Evolutionary conservation across 2,888 invertebrate species (phyloP).

Genomic region (Acronicta psi): DNA sequence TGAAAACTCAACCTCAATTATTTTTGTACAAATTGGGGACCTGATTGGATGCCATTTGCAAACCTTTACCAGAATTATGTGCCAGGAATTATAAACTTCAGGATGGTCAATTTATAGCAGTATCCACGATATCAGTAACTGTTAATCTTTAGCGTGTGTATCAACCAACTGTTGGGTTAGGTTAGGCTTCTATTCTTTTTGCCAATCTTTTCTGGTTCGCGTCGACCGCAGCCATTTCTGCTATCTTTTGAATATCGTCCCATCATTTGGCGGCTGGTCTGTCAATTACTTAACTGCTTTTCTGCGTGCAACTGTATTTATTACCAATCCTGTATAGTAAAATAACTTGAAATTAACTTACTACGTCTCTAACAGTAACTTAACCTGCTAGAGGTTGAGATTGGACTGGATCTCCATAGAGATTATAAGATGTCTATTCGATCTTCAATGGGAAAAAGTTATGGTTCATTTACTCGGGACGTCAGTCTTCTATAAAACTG

Average conservation of each 20-base stretch:
- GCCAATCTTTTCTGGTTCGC: not conserved
- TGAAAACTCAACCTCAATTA: conserved; percentile 13
- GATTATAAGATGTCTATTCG: too few relatives aligned
- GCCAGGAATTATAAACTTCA: conserved; percentile 4
- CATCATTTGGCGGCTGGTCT: not conserved
- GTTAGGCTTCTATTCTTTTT: not conserved
- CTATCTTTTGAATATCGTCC: not conserved
- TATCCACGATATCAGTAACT: not conserved
- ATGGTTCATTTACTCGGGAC: not conserved
- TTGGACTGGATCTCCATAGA: too few relatives aligned
- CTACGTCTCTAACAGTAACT: too few relatives aligned
- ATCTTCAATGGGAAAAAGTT: too few relatives aligned
- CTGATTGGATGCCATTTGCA: conserved; percentile 4
- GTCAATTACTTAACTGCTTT: not conserved
- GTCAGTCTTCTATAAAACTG: not conserved
- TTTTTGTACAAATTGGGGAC: conserved; percentile 7
- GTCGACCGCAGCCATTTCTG: not conserved
- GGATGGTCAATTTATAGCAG: conserved; percentile 1
- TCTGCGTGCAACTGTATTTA: not conserved
- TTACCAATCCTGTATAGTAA: too few relatives aligned
- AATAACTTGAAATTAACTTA: too few relatives aligned
- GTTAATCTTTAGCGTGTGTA: not conserved
- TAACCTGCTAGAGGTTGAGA: too few relatives aligned
- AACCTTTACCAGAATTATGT: conserved; percentile 8
- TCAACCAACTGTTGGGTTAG: not conserved